phyloP scores from a whole-genome alignment of 2,888 invertebrate species.

The Homarus gammarus region DNA sequence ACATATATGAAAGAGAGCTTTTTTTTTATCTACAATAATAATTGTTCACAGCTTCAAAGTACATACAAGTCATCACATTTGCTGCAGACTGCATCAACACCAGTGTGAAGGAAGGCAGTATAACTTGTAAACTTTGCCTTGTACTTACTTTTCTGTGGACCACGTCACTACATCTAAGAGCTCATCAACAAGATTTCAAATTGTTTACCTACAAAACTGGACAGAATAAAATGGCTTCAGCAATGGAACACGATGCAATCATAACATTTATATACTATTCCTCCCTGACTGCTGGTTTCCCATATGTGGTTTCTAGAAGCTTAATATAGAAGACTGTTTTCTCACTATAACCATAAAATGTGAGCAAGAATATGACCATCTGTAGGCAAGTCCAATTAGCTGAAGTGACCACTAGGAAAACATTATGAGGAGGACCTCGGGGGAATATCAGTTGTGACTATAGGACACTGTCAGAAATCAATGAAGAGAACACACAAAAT shows the following conservation, averaged over 20 bases:
- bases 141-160: constrained; percentile 44
- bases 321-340: constrained; percentile 50
- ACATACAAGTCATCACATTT: constrained; percentile 27
- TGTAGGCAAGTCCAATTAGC: constrained; percentile 67
- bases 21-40: not conserved
- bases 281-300: constrained; percentile 59
- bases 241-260: constrained; percentile 54
- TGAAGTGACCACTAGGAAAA: constrained; percentile 59
- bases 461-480: constrained; percentile 26
- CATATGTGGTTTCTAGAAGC: constrained; percentile 56
- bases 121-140: constrained; percentile 37
- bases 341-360: constrained; percentile 58
- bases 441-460: constrained; percentile 55
- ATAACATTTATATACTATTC: constrained; percentile 46
- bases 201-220: constrained; percentile 51
- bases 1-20: not conserved
- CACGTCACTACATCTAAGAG: constrained; percentile 44
- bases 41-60: constrained; percentile 15
- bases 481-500: constrained; percentile 17
- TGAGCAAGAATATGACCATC: constrained; percentile 69
- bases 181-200: constrained; percentile 43
- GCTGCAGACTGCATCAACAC: constrained; percentile 55
- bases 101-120: constrained; percentile 62
- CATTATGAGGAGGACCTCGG: constrained; percentile 30
- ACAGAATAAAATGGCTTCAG: constrained; percentile 64